Conservation (phyloP, 2,797 vertebrate species). For the Ptychadena robeensis region DNA sequence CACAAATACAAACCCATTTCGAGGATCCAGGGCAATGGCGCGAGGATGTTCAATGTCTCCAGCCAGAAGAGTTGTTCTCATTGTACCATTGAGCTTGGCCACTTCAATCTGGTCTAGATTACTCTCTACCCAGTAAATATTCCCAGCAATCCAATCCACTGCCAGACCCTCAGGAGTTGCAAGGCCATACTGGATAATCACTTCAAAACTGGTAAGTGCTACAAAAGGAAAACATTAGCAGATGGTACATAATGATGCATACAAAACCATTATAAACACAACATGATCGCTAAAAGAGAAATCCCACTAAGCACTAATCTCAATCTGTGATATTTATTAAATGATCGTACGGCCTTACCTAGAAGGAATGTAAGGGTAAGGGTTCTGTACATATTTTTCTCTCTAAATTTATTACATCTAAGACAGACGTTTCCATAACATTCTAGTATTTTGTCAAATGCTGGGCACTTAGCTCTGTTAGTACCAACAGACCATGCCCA, state of each 20-base stretch:
- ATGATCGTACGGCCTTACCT: too few species aligned
- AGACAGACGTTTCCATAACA: too few species aligned
- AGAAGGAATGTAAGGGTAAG: too few species aligned
- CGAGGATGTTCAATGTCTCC: slow-evolving; percentile 96
- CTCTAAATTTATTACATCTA: too few species aligned
- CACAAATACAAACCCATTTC: slow-evolving; percentile 88
- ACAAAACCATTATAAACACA: neutral
- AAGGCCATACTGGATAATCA: slow-evolving; percentile 95
- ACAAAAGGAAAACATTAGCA: slow-evolving; percentile 42
- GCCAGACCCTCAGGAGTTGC: slow-evolving; percentile 95
- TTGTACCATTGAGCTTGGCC: slow-evolving; percentile 93
- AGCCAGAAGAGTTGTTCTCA: slow-evolving; percentile 92
- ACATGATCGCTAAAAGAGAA: neutral
- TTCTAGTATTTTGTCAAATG: too few species aligned
- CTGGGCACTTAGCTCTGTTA: too few species aligned
- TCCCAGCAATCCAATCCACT: slow-evolving; percentile 98
- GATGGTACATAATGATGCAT: neutral
- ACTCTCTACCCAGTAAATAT: slow-evolving; percentile 99
- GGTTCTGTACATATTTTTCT: too few species aligned
- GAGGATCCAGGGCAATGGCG: slow-evolving; percentile 92
- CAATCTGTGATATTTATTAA: neutral
- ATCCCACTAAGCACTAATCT: neutral
- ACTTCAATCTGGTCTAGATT: slow-evolving; percentile 98
- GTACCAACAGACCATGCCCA: too few species aligned
- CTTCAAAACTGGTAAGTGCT: slow-evolving; percentile 96